phyloP scores from a whole-genome alignment of 2,888 invertebrate genomes.

The Brachycybe producta region DNA sequence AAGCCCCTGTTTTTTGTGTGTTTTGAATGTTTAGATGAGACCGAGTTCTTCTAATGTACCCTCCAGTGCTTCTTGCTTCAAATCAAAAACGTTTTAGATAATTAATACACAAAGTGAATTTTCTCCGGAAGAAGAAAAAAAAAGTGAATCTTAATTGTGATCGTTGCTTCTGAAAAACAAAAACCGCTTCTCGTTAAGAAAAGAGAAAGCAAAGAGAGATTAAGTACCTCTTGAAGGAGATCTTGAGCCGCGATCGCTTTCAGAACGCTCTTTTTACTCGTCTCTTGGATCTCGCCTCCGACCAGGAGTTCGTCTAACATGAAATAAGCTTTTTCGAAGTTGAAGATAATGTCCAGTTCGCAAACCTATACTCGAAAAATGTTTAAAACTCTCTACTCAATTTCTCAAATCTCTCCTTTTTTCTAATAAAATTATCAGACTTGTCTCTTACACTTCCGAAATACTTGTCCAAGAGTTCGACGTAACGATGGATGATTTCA shows the following conservation, averaged over 20 bases:
- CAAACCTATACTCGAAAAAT: conserved; percentile 62
- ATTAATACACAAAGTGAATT: too few relatives aligned
- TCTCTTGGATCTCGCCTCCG: conserved; percentile 98
- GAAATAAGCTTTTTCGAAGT: conserved; percentile 99
- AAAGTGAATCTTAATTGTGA: too few relatives aligned
- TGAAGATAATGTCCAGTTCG: conserved; percentile 98
- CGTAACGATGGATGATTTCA: conserved; percentile 96
- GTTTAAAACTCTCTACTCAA: too few relatives aligned
- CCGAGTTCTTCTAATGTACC: conserved; percentile 88
- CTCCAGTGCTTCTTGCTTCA: conserved; percentile 88
- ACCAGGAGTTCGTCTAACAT: conserved; percentile 93
- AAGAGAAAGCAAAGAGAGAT: too few relatives aligned
- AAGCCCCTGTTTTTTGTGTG: too few relatives aligned
- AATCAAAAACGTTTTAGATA: too few relatives aligned
- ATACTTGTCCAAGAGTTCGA: conserved; percentile 97
- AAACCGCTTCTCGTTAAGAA: too few relatives aligned
- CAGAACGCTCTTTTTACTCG: conserved; percentile 97
- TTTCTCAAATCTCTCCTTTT: too few relatives aligned
- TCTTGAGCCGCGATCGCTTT: conserved; percentile 99
- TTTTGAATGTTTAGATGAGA: conserved; percentile 69
- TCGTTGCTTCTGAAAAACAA: too few relatives aligned
- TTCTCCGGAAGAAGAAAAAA: too few relatives aligned
- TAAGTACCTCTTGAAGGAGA: conserved; percentile 92
- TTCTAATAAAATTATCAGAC: too few relatives aligned
- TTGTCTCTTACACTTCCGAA: conserved; percentile 99